A percentile compares a stretch with the other conserved stretches of the same genome.
These are phyloP conservation scores for Griposia aprilina DNA, from an alignment of 2,888 invertebrate genomes.

Conservation along the genomic window DNA sequence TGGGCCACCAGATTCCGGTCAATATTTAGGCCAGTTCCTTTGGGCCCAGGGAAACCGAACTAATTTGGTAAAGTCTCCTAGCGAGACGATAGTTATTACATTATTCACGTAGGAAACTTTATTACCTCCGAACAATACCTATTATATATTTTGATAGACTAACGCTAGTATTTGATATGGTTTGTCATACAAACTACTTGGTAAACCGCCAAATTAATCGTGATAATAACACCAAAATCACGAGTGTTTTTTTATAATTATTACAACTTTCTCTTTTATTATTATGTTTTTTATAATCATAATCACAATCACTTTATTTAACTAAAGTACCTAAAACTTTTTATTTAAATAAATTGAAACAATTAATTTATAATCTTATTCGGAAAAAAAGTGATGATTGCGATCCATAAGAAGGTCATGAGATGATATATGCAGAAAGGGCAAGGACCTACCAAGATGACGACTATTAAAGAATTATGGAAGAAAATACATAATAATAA, in stretches of 20 bases:
- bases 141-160: not conserved
- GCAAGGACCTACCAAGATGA: too few relatives aligned
- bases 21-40: constrained; percentile 19
- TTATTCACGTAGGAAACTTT: not conserved
- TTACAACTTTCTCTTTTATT: not conserved
- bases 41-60: not conserved
- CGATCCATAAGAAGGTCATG: too few relatives aligned
- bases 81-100: not conserved
- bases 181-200: not conserved
- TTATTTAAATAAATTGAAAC: too few relatives aligned
- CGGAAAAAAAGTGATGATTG: too few relatives aligned
- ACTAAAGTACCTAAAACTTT: too few relatives aligned
- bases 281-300: too few relatives aligned
- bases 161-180: not conserved
- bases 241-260: not conserved
- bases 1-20: not conserved
- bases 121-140: not conserved
- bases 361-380: too few relatives aligned
- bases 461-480: too few relatives aligned
- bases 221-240: not conserved
- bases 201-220: not conserved
- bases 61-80: constrained; percentile 1
- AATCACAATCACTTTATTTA: too few relatives aligned
- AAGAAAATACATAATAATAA: too few relatives aligned
- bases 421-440: too few relatives aligned